A percentile compares a stretch with the other conserved stretches of the same genome.
These are phyloP conservation scores for Rhadina sibilatrix DNA, from an alignment of 2,113 vertebrate species.

Conservation along the genomic window DNA sequence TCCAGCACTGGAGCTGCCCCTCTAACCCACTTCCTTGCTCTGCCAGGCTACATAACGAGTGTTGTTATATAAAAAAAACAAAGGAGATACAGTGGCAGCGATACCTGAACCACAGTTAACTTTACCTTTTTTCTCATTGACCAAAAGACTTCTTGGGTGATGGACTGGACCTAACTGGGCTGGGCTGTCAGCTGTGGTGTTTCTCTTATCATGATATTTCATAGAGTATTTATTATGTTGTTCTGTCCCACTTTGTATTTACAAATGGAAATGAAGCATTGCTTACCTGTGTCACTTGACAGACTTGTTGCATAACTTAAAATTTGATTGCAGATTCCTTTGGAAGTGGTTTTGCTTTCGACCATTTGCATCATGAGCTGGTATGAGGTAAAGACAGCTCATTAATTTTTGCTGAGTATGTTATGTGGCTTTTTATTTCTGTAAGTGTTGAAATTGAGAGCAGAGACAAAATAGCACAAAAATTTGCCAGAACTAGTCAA, in stretches of 20 bases:
- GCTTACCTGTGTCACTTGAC: background rate
- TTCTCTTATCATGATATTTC: background rate
- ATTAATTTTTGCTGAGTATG: background rate
- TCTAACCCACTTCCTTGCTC: background rate
- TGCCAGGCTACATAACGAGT: fast-evolving
- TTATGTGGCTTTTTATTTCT: background rate
- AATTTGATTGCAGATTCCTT: background rate
- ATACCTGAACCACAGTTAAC: background rate
- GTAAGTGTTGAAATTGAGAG: background rate
- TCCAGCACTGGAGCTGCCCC: background rate
- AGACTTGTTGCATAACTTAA: background rate
- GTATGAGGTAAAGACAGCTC: background rate
- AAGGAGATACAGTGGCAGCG: background rate
- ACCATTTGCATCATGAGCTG: background rate
- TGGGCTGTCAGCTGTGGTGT: background rate
- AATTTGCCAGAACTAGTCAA: background rate
- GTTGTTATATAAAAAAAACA: too few relatives aligned
- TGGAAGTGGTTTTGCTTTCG: background rate
- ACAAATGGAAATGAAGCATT: background rate
- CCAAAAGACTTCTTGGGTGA: background rate
- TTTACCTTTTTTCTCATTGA: background rate
- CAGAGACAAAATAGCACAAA: background rate
- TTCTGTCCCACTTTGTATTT: background rate
- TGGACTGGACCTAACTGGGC: background rate
- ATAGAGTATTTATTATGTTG: background rate